phyloP scores from a whole-genome alignment of 2,797 vertebrate species.

The Sebastes hubbsi region DNA sequence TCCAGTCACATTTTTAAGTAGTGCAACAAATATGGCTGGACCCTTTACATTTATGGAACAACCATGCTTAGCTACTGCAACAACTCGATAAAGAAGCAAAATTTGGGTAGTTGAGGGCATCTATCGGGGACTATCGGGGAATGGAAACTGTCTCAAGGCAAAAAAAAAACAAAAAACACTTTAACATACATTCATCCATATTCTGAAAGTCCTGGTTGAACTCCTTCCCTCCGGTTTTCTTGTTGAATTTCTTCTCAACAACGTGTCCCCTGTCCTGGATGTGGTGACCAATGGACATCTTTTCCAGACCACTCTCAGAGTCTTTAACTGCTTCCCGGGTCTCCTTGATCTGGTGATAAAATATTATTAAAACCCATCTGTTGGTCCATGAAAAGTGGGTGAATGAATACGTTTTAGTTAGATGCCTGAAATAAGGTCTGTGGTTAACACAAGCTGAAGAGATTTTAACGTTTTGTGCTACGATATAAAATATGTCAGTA shows the following conservation, averaged over 20 bases:
- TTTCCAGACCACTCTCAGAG: slow-evolving; percentile 91
- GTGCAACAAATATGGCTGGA: neutral
- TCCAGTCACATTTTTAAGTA: neutral
- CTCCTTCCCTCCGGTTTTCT: slow-evolving; percentile 90
- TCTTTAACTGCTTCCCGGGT: slow-evolving; percentile 88
- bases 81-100: neutral
- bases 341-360: slow-evolving; percentile 88
- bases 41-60: neutral
- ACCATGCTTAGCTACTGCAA: neutral
- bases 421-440: too few relatives aligned
- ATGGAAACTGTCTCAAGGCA: neutral
- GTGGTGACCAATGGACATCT: slow-evolving; percentile 94
- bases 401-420: too few relatives aligned
- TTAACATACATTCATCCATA: slow-evolving; percentile 89
- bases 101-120: neutral
- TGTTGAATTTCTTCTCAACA: slow-evolving; percentile 89
- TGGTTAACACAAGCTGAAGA: too few relatives aligned
- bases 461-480: too few relatives aligned
- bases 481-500: too few relatives aligned
- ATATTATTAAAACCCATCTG: neutral
- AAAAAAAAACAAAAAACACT: neutral
- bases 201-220: slow-evolving; percentile 95
- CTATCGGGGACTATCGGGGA: neutral
- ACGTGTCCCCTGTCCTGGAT: slow-evolving; percentile 91
- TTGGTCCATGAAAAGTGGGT: neutral